Evolutionary conservation across 2,888 invertebrate species (phyloP), one percentile per base, ranked within the genome.

Genomic region (Unio pictorum): DNA sequence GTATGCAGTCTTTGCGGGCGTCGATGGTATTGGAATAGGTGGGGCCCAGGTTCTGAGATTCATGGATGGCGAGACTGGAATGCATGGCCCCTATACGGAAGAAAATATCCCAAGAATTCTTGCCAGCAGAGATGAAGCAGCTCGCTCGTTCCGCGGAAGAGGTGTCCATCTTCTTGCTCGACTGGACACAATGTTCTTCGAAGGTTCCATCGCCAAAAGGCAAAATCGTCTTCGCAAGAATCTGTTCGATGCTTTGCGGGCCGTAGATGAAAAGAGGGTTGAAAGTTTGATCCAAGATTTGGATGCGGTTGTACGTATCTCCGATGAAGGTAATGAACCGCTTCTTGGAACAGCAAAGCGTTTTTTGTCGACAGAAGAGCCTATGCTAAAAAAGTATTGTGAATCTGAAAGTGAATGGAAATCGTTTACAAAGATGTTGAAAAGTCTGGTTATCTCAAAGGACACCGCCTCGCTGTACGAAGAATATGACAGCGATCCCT

Each of bases 11-110:
- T 80, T 68, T 55, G 79, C 81, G 26, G 81, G 81, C 0, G 79
- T 79, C 1, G 81, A 81, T 62, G 81, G 81, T 3, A 79, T 81
- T 11, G 81, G 81, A 0, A 81, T 81, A 8, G 81, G 81, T 4
- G 81, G 81, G 4, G 81, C 81, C 20, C 81, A 81, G 61, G 80
- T 80, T 1, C 71, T 81, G 58, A 67, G 81, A 11, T 82, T 74
- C 67, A 81, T 81, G 82, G 82, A 81, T 72, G 66, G 71, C 20
- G 72, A 79, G 34, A 80, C 77, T 0, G 81, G 82, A 26, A 82
- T 82, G 82, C 82, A 82, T 62, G 82, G 82, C 1, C 82, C 81
- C 6, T 82, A 82, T 73, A 82, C 73, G 63, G 82, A 82, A 58
- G 82, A 82, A 69, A 82, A 82, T 71, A 82, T 82, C 54, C 77